These are phyloP conservation scores for Drosophila tanythrix DNA, from an alignment of 2,888 invertebrate genomes.

Conservation along the genomic window DNA sequence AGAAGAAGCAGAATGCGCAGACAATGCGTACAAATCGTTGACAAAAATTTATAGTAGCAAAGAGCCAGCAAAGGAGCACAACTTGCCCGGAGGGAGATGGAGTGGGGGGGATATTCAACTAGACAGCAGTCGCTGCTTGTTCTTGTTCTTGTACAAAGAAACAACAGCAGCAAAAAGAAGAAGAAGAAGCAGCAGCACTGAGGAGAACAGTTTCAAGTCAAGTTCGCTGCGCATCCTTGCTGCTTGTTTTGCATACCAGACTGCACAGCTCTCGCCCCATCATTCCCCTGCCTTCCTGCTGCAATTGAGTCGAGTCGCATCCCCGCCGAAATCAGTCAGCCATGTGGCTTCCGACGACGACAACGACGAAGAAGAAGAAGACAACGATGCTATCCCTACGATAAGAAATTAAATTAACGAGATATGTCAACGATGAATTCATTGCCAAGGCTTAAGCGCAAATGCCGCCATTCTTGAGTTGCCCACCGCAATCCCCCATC, in stretches of 20 bases:
- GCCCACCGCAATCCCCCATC: slow-evolving; percentile 30
- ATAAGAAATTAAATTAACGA: slow-evolving; percentile 85
- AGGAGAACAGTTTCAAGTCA: slow-evolving; percentile 25
- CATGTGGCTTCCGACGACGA: slow-evolving; percentile 72
- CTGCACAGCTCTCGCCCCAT: slow-evolving; percentile 32
- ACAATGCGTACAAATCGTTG: slow-evolving; percentile 81
- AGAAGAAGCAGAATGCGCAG: slow-evolving; percentile 35
- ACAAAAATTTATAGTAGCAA: slow-evolving; percentile 80
- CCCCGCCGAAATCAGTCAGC: slow-evolving; percentile 67
- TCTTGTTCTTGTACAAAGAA: slow-evolving; percentile 29
- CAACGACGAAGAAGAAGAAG: slow-evolving; percentile 31
- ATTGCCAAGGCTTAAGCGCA: slow-evolving; percentile 84
- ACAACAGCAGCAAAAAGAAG: slow-evolving; percentile 16
- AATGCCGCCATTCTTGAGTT: slow-evolving; percentile 83
- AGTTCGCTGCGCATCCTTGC: slow-evolving; percentile 67
- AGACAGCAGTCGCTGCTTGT: slow-evolving; percentile 41
- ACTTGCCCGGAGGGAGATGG: background rate
- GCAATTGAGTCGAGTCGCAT: slow-evolving; percentile 24
- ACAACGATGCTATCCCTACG: slow-evolving; percentile 82
- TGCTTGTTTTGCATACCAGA: slow-evolving; percentile 78
- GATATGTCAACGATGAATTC: slow-evolving; percentile 85
- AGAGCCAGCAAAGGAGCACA: slow-evolving; percentile 20
- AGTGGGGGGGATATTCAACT: slow-evolving; percentile 14
- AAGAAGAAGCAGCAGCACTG: slow-evolving; percentile 20
- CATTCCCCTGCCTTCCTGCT: background rate